phyloP scores from a whole-genome alignment of 2,797 vertebrate genomes.

The Balearica regulorum region DNA sequence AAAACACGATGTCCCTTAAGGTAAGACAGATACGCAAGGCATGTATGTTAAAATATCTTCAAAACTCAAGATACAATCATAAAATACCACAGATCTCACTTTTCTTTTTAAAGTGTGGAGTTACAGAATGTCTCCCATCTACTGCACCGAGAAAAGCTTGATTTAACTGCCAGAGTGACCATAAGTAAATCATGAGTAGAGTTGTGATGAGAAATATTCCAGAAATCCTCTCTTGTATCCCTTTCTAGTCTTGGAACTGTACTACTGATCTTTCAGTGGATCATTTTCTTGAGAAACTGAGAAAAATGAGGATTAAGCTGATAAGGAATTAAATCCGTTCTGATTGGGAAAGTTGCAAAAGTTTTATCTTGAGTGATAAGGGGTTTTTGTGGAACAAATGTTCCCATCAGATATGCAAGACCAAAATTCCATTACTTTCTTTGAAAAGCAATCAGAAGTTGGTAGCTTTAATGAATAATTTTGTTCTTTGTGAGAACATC shows the following conservation, averaged over 20 bases:
- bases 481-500: not conserved
- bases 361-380: conserved; percentile 26
- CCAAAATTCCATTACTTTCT: conserved; percentile 26
- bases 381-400: not conserved
- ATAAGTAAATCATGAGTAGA: not conserved
- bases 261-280: not conserved
- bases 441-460: conserved; percentile 41
- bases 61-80: not conserved
- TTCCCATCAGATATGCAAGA: conserved; percentile 42
- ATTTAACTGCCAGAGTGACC: not conserved
- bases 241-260: not conserved
- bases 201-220: not conserved
- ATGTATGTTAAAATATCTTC: not conserved
- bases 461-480: conserved; percentile 42
- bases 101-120: not conserved
- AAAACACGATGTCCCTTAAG: not conserved
- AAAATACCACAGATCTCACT: not conserved
- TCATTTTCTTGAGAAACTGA: not conserved
- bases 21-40: not conserved
- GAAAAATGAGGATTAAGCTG: conserved; percentile 10
- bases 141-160: not conserved
- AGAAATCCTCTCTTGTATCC: not conserved
- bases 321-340: conserved; percentile 36
- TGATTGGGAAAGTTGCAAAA: not conserved
- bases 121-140: not conserved